phyloP scores from a whole-genome alignment of 2,797 vertebrate species.

The Miichthys miiuy region DNA sequence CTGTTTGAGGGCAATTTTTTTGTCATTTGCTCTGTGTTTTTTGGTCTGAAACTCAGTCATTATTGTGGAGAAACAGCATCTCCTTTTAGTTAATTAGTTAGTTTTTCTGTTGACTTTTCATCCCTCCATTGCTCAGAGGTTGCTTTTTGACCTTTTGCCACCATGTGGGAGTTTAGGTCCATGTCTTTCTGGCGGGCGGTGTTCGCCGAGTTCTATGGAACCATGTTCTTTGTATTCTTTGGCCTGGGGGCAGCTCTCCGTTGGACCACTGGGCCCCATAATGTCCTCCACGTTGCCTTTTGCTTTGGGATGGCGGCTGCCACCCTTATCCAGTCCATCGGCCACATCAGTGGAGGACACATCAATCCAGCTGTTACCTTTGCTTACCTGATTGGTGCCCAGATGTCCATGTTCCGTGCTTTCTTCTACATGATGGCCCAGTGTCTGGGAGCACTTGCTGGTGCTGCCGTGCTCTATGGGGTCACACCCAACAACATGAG shows the following conservation, averaged over 20 bases:
- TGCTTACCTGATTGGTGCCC: slow-evolving; percentile 93
- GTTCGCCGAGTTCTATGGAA: slow-evolving; percentile 90
- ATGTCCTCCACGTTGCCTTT: slow-evolving; percentile 91
- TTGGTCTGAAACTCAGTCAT: slow-evolving; percentile 35
- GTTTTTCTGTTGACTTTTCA: slow-evolving; percentile 59
- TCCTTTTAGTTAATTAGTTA: slow-evolving; percentile 49
- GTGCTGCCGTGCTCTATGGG: slow-evolving; percentile 93
- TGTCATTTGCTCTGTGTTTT: slow-evolving; percentile 53
- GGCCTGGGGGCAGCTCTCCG: slow-evolving; percentile 93
- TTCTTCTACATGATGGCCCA: slow-evolving; percentile 93
- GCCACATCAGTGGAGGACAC: slow-evolving; percentile 95
- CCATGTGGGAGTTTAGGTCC: slow-evolving; percentile 96
- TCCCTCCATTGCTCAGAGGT: slow-evolving; percentile 68
- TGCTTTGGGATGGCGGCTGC: slow-evolving; percentile 94
- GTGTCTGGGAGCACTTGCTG: slow-evolving; percentile 92
- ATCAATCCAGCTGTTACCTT: slow-evolving; percentile 96
- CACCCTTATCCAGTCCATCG: slow-evolving; percentile 93
- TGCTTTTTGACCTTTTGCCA: slow-evolving; percentile 71
- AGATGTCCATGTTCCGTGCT: slow-evolving; percentile 94
- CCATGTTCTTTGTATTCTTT: slow-evolving; percentile 93
- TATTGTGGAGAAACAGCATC: slow-evolving; percentile 51
- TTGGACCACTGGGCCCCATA: slow-evolving; percentile 89
- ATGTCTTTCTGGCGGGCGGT: slow-evolving; percentile 97
- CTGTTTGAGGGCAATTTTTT: slow-evolving; percentile 53
- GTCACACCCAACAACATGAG: slow-evolving; percentile 91